These are phyloP conservation scores for Drosophila niveifrons DNA, from an alignment of 2,888 invertebrate species.

Conservation along the genomic window DNA sequence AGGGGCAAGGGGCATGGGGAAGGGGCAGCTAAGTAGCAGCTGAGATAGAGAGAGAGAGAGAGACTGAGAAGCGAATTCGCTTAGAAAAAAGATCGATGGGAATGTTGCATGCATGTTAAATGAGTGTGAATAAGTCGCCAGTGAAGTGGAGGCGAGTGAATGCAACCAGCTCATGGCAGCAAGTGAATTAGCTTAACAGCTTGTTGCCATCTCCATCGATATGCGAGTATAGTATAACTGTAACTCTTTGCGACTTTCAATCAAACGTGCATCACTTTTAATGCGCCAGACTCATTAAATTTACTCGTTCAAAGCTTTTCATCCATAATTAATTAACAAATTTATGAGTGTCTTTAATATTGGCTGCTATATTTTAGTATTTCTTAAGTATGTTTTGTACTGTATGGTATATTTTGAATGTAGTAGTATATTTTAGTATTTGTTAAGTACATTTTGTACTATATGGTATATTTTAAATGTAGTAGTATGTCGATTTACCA, in stretches of 20 bases:
- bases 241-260: not conserved
- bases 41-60: constrained; percentile 3
- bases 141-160: constrained; percentile 11
- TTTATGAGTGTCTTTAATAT: too few species aligned
- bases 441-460: too few species aligned
- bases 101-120: constrained; percentile 48
- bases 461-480: too few species aligned
- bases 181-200: constrained; percentile 39
- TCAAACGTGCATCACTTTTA: not conserved
- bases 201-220: constrained; percentile 7
- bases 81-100: constrained; percentile 54
- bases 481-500: too few species aligned
- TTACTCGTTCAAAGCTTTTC: not conserved
- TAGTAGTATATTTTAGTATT: too few species aligned
- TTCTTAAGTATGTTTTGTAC: too few species aligned
- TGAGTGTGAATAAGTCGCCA: constrained; percentile 44
- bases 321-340: too few species aligned
- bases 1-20: not conserved
- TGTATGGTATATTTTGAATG: too few species aligned
- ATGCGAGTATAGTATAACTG: too few species aligned
- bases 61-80: constrained; percentile 6
- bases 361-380: too few species aligned
- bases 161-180: constrained; percentile 9
- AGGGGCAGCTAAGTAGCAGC: constrained; percentile 17
- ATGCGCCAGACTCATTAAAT: not conserved